Percentiles rank a stretch among this genome's conserved stretches.
Evolutionary conservation across 2,113 vertebrate species (phyloP).

Genomic region (Suricata suricatta): DNA sequence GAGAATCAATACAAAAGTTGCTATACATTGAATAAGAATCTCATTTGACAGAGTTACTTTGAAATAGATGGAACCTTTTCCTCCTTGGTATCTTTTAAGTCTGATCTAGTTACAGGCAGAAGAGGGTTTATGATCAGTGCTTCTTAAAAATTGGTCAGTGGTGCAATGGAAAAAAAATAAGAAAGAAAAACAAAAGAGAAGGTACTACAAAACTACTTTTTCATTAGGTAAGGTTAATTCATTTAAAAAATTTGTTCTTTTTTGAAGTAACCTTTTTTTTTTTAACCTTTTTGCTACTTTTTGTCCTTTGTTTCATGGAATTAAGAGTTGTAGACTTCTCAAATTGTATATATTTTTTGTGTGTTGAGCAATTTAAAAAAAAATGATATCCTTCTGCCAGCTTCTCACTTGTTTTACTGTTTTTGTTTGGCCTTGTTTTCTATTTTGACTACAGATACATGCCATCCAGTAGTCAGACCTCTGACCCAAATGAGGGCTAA

Average conservation of each 20-base stretch:
- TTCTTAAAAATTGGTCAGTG: neutral
- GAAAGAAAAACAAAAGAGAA: neutral
- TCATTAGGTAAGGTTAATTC: neutral
- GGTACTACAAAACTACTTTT: neutral
- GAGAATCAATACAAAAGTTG: neutral
- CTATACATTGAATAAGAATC: neutral
- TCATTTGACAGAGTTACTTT: constrained; percentile 15
- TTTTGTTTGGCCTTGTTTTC: neutral
- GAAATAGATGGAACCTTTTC: neutral
- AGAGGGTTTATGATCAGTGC: neutral
- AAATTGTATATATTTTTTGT: neutral
- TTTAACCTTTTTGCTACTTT: neutral
- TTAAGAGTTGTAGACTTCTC: neutral
- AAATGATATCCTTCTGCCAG: neutral
- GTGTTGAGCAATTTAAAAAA: neutral
- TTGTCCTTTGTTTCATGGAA: neutral
- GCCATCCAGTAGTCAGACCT: neutral
- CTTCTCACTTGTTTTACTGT: neutral
- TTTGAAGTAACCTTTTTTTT: neutral
- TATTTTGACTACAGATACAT: neutral
- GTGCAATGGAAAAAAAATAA: neutral
- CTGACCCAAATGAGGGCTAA: neutral
- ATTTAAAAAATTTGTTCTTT: neutral
- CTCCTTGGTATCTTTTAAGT: neutral
- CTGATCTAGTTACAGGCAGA: neutral